A percentile compares a stretch with the other conserved stretches of the same genome.
phyloP scores from a whole-genome alignment of 2,888 invertebrate species.

The Margaritifera margaritifera region DNA sequence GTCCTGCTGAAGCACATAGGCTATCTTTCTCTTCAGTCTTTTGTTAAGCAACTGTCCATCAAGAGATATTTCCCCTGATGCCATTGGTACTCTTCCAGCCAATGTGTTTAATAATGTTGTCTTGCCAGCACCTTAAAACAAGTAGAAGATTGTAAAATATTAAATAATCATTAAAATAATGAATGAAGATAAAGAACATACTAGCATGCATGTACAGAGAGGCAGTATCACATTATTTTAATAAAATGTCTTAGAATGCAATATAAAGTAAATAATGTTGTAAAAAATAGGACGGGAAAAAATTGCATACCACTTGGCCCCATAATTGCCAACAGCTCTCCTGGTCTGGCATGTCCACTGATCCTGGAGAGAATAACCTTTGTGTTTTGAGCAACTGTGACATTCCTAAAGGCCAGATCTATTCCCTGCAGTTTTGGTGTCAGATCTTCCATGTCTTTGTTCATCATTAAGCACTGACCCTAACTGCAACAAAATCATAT shows the following conservation, averaged over 20 bases:
- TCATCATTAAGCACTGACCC: too few relatives aligned
- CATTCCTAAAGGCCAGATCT: constrained; percentile 40
- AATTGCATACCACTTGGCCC: constrained; percentile 81
- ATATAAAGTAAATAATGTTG: too few relatives aligned
- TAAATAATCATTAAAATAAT: neutral
- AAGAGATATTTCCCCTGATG: constrained; percentile 80
- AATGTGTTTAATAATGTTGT: constrained; percentile 85
- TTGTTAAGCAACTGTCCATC: constrained; percentile 81
- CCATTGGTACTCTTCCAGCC: constrained; percentile 79
- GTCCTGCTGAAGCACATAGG: constrained; percentile 88
- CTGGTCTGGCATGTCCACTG: constrained; percentile 83
- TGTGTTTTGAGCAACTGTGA: constrained; percentile 32
- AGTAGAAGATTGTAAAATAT: neutral
- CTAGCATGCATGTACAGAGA: too few relatives aligned
- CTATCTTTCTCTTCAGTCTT: constrained; percentile 83
- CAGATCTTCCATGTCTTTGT: too few relatives aligned
- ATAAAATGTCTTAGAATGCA: too few relatives aligned
- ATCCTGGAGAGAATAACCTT: constrained; percentile 79
- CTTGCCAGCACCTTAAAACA: constrained; percentile 79
- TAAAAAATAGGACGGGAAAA: too few relatives aligned
- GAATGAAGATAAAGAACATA: neutral
- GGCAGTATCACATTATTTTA: too few relatives aligned
- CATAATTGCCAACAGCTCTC: constrained; percentile 86
- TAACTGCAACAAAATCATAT: too few relatives aligned
- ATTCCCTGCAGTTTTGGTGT: constrained; percentile 3